Percentiles rank a stretch among this genome's conserved stretches.
Conservation (phyloP, 1,140 invertebrate species). For the Calycopis cecrops region DNA sequence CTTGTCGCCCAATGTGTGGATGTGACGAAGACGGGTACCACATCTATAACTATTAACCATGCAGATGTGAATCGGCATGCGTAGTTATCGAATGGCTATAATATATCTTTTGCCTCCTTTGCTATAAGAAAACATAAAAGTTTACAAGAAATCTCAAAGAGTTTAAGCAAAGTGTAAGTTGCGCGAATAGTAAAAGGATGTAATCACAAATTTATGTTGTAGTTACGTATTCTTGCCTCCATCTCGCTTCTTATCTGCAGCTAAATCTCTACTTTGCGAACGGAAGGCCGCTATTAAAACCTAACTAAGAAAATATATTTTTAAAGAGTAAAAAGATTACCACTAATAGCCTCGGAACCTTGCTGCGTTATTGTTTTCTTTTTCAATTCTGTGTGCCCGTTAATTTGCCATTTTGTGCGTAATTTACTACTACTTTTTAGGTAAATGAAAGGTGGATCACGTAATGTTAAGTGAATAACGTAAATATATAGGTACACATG, state of each 20-base stretch:
- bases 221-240: constrained; percentile 30
- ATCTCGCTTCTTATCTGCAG: constrained; percentile 28
- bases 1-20: too few species aligned
- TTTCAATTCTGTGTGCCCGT: too few species aligned
- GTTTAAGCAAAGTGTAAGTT: constrained; percentile 5
- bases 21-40: too few species aligned
- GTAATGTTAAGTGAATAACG: too few species aligned
- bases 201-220: constrained; percentile 32
- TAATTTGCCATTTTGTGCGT: too few species aligned
- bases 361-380: constrained; percentile 5
- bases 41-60: too few species aligned
- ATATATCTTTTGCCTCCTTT: too few species aligned
- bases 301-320: constrained; percentile 28
- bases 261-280: constrained; percentile 31
- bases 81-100: too few species aligned
- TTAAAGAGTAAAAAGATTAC: constrained; percentile 18
- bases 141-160: not conserved
- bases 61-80: too few species aligned
- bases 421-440: too few species aligned
- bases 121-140: not conserved
- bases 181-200: constrained; percentile 16
- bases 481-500: too few species aligned
- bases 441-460: too few species aligned
- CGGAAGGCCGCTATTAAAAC: constrained; percentile 28
- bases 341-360: constrained; percentile 12